Percentiles rank a stretch among this genome's conserved stretches.
These are phyloP conservation scores for Heliangelus exortis DNA, from an alignment of 2,797 vertebrate genomes.

Conservation along the genomic window DNA sequence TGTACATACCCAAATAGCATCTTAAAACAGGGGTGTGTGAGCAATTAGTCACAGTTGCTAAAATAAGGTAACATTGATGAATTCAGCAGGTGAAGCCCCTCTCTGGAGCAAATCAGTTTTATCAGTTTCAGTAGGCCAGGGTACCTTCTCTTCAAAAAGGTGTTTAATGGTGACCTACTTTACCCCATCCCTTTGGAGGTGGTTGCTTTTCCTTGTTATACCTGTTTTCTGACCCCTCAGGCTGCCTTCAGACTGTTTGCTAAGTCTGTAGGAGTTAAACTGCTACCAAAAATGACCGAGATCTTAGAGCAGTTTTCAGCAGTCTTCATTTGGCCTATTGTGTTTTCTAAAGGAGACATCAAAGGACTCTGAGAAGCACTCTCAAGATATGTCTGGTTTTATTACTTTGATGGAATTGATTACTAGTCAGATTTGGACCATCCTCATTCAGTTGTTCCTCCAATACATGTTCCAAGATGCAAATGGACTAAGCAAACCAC, in stretches of 20 bases:
- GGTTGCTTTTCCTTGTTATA: conserved; percentile 9
- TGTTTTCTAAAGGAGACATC: conserved; percentile 24
- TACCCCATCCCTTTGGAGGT: neutral
- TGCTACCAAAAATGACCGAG: neutral
- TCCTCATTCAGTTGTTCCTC: neutral
- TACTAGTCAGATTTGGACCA: conserved; percentile 11
- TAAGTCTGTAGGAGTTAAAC: neutral
- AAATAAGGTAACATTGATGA: neutral
- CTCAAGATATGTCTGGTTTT: conserved; percentile 20
- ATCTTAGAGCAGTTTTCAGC: neutral
- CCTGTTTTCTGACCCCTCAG: conserved; percentile 15
- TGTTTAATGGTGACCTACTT: conserved; percentile 34
- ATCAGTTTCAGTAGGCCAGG: neutral
- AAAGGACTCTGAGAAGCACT: neutral
- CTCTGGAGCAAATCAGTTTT: neutral
- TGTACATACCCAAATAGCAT: neutral
- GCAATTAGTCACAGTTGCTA: neutral
- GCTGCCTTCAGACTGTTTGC: neutral
- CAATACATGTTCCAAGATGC: neutral
- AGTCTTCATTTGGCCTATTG: conserved; percentile 4
- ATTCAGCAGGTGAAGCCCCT: neutral
- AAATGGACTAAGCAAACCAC: neutral
- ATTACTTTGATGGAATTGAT: conserved; percentile 7
- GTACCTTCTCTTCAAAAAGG: neutral
- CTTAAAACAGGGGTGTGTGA: neutral